Evolutionary conservation across 2,113 vertebrate species (phyloP).

Genomic region (Cyprinodon variegatus): DNA sequence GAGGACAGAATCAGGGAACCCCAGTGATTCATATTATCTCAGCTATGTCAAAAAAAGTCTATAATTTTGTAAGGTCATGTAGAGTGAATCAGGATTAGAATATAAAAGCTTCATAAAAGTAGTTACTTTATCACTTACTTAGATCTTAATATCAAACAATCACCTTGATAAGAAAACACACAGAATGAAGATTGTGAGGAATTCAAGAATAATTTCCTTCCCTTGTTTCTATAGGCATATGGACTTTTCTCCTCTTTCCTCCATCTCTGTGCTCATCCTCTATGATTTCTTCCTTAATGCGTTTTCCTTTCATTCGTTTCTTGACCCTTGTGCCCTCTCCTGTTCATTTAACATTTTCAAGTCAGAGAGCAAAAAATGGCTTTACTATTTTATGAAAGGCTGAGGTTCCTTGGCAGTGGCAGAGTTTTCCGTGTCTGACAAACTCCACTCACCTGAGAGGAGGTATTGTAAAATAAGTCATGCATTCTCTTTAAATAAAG

Average conservation of each 20-base stretch:
- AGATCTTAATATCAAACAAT: conserved; percentile 65
- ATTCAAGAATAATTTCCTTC: conserved; percentile 47
- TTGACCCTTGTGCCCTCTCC: conserved; percentile 68
- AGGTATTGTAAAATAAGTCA: conserved; percentile 41
- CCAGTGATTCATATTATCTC: conserved; percentile 48
- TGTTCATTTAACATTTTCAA: conserved; percentile 72
- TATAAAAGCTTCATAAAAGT: conserved; percentile 60
- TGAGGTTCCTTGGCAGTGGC: conserved; percentile 51
- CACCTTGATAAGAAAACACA: conserved; percentile 66
- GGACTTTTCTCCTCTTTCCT: conserved; percentile 12
- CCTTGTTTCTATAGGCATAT: conserved; percentile 18
- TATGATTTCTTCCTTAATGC: conserved; percentile 33
- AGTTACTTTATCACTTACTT: conserved; percentile 67
- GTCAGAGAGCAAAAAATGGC: conserved; percentile 65
- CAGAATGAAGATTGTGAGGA: conserved; percentile 3
- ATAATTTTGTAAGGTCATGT: conserved; percentile 69
- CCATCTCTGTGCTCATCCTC: conserved; percentile 24
- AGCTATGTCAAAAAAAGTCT: conserved; percentile 69
- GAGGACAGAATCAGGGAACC: conserved; percentile 21
- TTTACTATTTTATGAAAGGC: conserved; percentile 76
- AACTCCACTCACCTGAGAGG: conserved; percentile 48
- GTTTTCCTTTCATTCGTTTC: conserved; percentile 59
- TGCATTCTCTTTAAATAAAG: neutral
- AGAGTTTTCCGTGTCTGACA: conserved; percentile 65
- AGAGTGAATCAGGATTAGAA: conserved; percentile 74